These are phyloP conservation scores for Chamaetylas fuelleborni DNA, from an alignment of 2,113 vertebrate genomes.

Conservation along the genomic window DNA sequence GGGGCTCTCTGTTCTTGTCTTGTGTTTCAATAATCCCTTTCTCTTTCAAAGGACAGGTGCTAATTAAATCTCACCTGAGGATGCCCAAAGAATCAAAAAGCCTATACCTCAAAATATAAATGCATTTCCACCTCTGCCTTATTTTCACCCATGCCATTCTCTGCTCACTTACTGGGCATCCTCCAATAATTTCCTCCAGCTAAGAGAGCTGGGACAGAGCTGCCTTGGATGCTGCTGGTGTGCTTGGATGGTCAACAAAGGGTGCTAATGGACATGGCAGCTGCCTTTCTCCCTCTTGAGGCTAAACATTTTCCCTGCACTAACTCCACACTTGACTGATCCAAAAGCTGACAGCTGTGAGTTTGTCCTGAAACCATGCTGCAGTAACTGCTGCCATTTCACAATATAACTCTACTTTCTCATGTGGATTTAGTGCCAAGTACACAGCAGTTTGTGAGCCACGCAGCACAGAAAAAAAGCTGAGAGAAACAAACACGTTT, in stretches of 20 bases:
- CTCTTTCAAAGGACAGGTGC: background rate
- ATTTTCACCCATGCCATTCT: background rate
- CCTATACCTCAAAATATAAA: background rate
- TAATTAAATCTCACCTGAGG: background rate
- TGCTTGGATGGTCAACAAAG: conserved; percentile 41
- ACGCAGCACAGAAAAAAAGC: background rate
- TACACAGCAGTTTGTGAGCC: conserved; percentile 14
- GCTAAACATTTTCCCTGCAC: conserved; percentile 51
- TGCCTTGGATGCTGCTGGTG: background rate
- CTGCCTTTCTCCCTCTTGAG: conserved; percentile 41
- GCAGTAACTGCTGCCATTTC: conserved; percentile 43
- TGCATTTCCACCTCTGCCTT: background rate
- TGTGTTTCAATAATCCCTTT: background rate
- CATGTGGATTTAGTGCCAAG: conserved; percentile 6
- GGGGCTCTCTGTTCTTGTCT: background rate
- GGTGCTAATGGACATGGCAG: conserved; percentile 25
- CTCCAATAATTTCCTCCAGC: background rate
- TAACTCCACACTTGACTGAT: conserved; percentile 54
- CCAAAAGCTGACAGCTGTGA: conserved; percentile 44
- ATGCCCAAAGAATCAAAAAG: background rate
- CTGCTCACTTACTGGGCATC: background rate
- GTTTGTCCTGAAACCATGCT: conserved; percentile 43
- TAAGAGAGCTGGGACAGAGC: conserved; percentile 27
- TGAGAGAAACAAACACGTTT: conserved; percentile 17
- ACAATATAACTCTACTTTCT: conserved; percentile 51